Evolutionary conservation across 2,797 vertebrate species (phyloP), one percentile per base, ranked within the genome.

Genomic region (Petrocephalus schoutedeni): DNA sequence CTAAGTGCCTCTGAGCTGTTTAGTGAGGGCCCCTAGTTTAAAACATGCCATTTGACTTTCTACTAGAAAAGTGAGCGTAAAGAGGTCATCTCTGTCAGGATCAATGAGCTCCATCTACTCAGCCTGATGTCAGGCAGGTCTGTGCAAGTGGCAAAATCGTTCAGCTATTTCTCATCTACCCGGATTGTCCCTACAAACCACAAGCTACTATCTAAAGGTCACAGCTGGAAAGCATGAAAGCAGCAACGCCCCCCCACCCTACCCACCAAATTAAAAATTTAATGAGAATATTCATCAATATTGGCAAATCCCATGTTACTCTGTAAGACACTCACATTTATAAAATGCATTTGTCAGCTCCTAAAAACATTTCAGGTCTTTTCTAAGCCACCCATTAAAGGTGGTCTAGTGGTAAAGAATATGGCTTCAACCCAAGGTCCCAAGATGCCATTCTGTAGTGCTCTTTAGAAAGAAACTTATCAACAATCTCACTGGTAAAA

Each of bases 71-170:
- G 21, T 41, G 9, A 51, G 7, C 49, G 49, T 83, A 21, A 23
- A 54, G 80, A 77, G 41, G 16, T n/a, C 71, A 49, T n/a, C 71
- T 49, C 41, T 19, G 71, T 16, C 41, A 77, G 41, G 71, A 49
- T 77, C 16, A 49, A 77, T 77, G 71, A 77, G 71, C 71, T 77
- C 28, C 14, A 14, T 67, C 64, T 61, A 14, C 82, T 84, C 14
- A 85, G 53, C 53, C 83, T 64, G 9, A 54, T 53, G 49, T 23
- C 87, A 87, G 77, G 49, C 87, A 59, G 6, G 57, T 82, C 56
- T 16, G 21, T 51, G 36, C 74, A 87, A 80, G 87, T 12, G 19
- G 28, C 19, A 23, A 14, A 12, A 28, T 71, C 28, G 36, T 16
- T 67, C 16, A 3, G 0, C 28, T 71, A 71, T 32, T 12, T 28